These are phyloP conservation scores for Catamblyrhynchus diadema DNA, from an alignment of 2,797 vertebrate species.

Conservation along the genomic window DNA sequence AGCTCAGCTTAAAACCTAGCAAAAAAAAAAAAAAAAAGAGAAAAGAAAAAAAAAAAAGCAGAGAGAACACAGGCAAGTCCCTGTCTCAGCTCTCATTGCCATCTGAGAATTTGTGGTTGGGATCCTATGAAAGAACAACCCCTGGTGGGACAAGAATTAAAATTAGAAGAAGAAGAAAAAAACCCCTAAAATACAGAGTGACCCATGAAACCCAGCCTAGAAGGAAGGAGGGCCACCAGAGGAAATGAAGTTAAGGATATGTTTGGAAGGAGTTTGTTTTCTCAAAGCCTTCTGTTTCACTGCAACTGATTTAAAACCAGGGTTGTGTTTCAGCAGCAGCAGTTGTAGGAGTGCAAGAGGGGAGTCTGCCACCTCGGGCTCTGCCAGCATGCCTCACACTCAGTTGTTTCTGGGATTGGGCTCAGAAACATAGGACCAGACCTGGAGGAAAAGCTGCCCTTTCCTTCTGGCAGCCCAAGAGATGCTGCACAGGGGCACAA, in stretches of 20 bases:
- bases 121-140: conserved; percentile 48
- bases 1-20: background rate
- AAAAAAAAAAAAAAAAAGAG: background rate
- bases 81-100: background rate
- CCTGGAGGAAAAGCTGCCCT: background rate
- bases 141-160: conserved; percentile 60
- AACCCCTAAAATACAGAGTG: background rate
- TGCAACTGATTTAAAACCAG: background rate
- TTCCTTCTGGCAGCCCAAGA: accelerated
- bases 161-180: conserved; percentile 7
- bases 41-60: background rate
- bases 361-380: background rate
- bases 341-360: background rate
- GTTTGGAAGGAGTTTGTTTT: conserved; percentile 53
- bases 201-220: conserved; percentile 35
- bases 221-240: conserved; percentile 24
- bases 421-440: background rate
- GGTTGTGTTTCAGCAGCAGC: conserved; percentile 15
- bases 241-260: conserved; percentile 58
- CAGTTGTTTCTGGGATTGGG: background rate
- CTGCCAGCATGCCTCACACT: accelerated
- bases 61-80: background rate
- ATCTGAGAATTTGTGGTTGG: background rate
- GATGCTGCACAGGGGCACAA: accelerated
- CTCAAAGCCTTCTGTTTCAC: conserved; percentile 48